Evolutionary conservation across 2,888 invertebrate species (phyloP).

Genomic region (Epinotia ramella): DNA sequence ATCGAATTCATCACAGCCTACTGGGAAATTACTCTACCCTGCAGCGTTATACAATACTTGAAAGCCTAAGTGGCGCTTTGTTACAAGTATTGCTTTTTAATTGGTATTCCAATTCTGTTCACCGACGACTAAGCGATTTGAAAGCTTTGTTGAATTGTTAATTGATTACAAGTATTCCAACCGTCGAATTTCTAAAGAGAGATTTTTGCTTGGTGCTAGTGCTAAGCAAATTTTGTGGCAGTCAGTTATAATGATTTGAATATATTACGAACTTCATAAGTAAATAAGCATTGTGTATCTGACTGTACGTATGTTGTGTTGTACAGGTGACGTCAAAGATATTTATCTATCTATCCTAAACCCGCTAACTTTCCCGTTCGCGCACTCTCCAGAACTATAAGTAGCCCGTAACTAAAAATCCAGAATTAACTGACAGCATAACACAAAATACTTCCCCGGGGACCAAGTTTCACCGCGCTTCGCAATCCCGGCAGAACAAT

Average conservation of each 20-base stretch:
- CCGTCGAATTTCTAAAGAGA: background rate
- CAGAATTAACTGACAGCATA: slow-evolving; percentile 18
- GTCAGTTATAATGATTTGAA: background rate
- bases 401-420: background rate
- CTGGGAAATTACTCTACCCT: slow-evolving; percentile 33
- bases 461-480: slow-evolving; percentile 50
- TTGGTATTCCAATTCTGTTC: slow-evolving; percentile 16
- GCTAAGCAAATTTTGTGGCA: too few relatives aligned
- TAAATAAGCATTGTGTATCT: too few relatives aligned
- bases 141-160: slow-evolving; percentile 9
- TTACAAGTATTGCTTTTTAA: slow-evolving; percentile 27
- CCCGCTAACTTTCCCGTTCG: background rate
- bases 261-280: too few relatives aligned
- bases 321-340: too few relatives aligned
- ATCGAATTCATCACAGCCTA: slow-evolving; percentile 32
- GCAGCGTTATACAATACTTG: slow-evolving; percentile 26
- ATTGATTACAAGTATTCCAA: background rate
- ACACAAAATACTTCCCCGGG: slow-evolving; percentile 1
- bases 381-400: background rate
- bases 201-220: background rate
- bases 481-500: slow-evolving; percentile 64
- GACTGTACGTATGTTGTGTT: too few relatives aligned
- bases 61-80: slow-evolving; percentile 20
- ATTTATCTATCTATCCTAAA: background rate
- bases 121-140: background rate